phyloP scores from a whole-genome alignment of 23 tunicate genomes.

The Botrylloides violaceus region DNA sequence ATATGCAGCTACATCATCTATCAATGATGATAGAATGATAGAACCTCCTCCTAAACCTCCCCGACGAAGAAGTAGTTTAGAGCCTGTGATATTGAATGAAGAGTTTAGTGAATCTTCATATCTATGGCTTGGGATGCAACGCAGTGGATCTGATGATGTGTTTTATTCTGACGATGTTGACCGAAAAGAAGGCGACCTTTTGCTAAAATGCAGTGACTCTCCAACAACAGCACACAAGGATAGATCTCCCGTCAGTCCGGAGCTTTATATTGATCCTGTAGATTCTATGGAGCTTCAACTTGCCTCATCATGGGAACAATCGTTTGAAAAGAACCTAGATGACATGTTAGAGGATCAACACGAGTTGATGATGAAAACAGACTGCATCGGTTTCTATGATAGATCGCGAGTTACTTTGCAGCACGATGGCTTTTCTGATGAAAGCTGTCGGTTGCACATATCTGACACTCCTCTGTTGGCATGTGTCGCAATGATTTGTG shows the following conservation, averaged over 20 bases:
- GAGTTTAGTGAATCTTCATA: slow-evolving; percentile 18
- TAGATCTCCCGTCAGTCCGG: too few species aligned
- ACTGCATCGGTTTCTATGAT: not conserved
- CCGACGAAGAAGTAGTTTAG: slow-evolving; percentile 15
- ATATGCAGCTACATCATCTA: too few species aligned
- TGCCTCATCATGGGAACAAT: not conserved
- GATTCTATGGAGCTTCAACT: not conserved
- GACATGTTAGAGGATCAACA: not conserved
- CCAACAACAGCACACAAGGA: too few species aligned
- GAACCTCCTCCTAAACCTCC: not conserved
- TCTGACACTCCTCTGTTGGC: slow-evolving; percentile 21
- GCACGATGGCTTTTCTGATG: slow-evolving; percentile 1
- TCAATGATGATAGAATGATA: not conserved
- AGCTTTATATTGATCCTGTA: not conserved
- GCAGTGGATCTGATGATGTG: slow-evolving; percentile 4
- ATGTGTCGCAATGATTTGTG: slow-evolving; percentile 45
- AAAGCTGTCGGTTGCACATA: not conserved
- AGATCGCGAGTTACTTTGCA: not conserved
- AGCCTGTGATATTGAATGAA: slow-evolving; percentile 19
- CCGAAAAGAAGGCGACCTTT: not conserved
- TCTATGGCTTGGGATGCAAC: slow-evolving; percentile 25
- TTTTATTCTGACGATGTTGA: not conserved
- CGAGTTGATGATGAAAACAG: too few species aligned
- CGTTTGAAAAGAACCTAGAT: not conserved
- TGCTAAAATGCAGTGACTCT: too few species aligned